Conservation (phyloP, 2,113 vertebrate species). For the Uria aalge region DNA sequence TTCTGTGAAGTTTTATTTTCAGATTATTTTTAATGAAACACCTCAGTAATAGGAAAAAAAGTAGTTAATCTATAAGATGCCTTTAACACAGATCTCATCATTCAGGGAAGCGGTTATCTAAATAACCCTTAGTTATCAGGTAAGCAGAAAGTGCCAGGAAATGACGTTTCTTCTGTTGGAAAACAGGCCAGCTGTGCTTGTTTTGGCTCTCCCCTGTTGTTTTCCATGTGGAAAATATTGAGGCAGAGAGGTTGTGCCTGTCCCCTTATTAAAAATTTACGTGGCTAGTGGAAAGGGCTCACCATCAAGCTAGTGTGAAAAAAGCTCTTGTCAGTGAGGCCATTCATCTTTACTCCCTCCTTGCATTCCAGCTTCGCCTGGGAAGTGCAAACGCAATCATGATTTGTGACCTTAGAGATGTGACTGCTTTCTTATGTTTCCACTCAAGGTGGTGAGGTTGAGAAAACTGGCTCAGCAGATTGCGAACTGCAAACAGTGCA, state of each 20-base stretch:
- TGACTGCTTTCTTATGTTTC: constrained; percentile 39
- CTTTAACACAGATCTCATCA: constrained; percentile 38
- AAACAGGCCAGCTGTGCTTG: constrained; percentile 78
- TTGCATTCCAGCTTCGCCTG: background rate
- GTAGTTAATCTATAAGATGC: background rate
- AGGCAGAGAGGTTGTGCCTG: constrained; percentile 46
- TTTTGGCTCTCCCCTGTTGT: constrained; percentile 69
- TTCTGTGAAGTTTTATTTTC: constrained; percentile 6
- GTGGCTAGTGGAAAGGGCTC: background rate
- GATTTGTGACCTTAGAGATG: constrained; percentile 6
- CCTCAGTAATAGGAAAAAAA: constrained; percentile 14
- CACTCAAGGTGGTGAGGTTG: constrained; percentile 85
- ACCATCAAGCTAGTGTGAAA: background rate
- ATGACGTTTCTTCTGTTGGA: constrained; percentile 63
- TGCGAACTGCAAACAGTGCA: constrained; percentile 94
- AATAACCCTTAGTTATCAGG: constrained; percentile 71
- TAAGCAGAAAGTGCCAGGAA: constrained; percentile 73
- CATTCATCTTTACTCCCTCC: background rate
- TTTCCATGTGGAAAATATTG: constrained; percentile 70
- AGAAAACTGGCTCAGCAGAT: constrained; percentile 97
- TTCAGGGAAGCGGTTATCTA: constrained; percentile 69
- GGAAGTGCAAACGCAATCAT: background rate
- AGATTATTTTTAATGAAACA: constrained; percentile 26
- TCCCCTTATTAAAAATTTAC: constrained; percentile 50
- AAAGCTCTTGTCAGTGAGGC: constrained; percentile 3